Conservation (phyloP, 92 coral and sea anemone genomes). For the Hydrozoanthus gracilis region DNA sequence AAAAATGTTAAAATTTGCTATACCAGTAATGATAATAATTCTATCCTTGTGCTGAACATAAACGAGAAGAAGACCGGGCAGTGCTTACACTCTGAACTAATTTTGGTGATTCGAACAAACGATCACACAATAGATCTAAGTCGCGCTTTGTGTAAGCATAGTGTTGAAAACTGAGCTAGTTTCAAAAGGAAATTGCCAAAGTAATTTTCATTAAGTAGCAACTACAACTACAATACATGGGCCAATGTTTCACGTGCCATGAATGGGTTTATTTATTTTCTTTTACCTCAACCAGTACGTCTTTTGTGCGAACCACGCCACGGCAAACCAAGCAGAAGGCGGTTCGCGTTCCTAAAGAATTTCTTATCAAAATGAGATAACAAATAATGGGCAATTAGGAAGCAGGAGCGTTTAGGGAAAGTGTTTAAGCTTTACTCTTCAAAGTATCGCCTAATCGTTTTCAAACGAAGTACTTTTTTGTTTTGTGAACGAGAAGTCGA, state of each 20-base stretch:
- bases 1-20: too few species aligned
- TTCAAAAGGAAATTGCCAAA: not conserved
- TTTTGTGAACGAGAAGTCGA: slow-evolving; percentile 32
- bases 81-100: too few species aligned
- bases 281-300: not conserved
- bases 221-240: not conserved
- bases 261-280: not conserved
- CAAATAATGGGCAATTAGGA: not conserved
- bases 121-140: not conserved
- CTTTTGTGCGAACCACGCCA: not conserved
- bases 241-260: slow-evolving; percentile 2
- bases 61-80: too few species aligned
- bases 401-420: not conserved
- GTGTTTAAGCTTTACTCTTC: slow-evolving; percentile 6
- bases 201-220: not conserved
- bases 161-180: not conserved
- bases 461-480: slow-evolving; percentile 22
- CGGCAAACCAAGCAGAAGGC: not conserved
- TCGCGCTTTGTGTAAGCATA: not conserved
- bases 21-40: too few species aligned
- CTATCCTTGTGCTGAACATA: too few species aligned
- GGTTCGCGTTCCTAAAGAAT: too few species aligned
- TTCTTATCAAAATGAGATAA: not conserved
- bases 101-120: not conserved
- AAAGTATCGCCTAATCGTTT: slow-evolving; percentile 32